Percentiles rank a stretch among this genome's conserved stretches.
These are phyloP conservation scores for Thamnophis elegans DNA, from an alignment of 2,797 vertebrate genomes.

Conservation along the genomic window DNA sequence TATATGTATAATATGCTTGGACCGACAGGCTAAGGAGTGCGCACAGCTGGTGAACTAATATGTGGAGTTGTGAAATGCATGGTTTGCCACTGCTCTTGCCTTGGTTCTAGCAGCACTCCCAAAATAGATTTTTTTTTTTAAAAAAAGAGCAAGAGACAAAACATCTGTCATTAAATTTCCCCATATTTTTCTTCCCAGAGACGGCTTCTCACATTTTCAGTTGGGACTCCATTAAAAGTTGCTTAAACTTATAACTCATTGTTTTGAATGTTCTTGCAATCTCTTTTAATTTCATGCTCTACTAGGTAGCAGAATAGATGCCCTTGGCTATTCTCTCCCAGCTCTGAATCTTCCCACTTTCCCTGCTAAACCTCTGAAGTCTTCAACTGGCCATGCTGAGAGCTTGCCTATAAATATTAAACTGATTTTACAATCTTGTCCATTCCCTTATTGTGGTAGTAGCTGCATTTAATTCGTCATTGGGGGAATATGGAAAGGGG, in stretches of 20 bases:
- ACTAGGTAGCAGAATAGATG: not conserved
- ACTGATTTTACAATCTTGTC: not conserved
- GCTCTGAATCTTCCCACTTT: not conserved
- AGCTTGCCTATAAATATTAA: not conserved
- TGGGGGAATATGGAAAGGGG: accelerated
- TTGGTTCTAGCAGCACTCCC: not conserved
- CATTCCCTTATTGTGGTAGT: not conserved
- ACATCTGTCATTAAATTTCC: not conserved
- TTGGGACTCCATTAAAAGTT: not conserved
- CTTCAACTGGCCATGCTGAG: not conserved
- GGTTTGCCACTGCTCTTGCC: not conserved
- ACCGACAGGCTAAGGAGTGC: not conserved
- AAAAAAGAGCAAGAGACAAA: not conserved
- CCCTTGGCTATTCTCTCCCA: not conserved
- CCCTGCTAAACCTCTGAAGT: not conserved
- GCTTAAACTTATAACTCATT: not conserved
- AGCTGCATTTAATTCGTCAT: not conserved
- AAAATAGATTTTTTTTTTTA: not conserved
- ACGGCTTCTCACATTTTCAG: not conserved
- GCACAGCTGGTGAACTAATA: not conserved
- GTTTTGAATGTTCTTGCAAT: not conserved
- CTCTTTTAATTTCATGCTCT: not conserved
- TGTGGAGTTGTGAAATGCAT: not conserved
- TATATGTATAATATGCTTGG: not conserved
- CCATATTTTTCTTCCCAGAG: not conserved